Evolutionary conservation across 2,888 invertebrate species (phyloP).

Genomic region (Sinhomidia bicolor): DNA sequence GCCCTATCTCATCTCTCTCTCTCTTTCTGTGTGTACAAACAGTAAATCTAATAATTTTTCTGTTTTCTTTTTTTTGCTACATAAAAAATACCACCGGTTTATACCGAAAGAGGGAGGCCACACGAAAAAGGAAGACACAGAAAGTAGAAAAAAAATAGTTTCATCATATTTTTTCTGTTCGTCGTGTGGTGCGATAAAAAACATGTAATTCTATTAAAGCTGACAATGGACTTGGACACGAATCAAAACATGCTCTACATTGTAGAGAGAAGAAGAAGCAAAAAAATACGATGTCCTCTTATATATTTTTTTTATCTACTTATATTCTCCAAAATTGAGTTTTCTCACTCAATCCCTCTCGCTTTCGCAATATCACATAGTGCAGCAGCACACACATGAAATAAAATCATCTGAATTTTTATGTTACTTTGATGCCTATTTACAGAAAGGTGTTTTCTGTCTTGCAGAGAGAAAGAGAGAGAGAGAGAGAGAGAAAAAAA

Average conservation of each 20-base stretch:
- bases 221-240: slow-evolving; percentile 59
- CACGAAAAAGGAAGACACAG: not conserved
- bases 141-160: slow-evolving; percentile 24
- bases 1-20: not conserved
- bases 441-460: not conserved
- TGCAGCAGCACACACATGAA: not conserved
- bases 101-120: not conserved
- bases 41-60: too few relatives aligned
- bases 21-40: too few relatives aligned
- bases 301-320: not conserved
- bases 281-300: not conserved
- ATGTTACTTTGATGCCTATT: not conserved
- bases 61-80: too few relatives aligned
- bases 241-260: slow-evolving; percentile 42
- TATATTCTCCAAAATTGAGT: slow-evolving; percentile 4
- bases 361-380: not conserved
- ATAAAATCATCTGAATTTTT: slow-evolving; percentile 7
- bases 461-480: not conserved
- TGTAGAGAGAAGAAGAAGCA: not conserved
- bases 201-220: slow-evolving; percentile 44
- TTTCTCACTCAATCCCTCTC: not conserved
- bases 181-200: slow-evolving; percentile 13
- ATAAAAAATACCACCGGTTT: not conserved
- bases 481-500: too few relatives aligned
- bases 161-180: slow-evolving; percentile 40